Conservation (phyloP, 1,140 invertebrate genomes). For the Drosophila guanche region DNA sequence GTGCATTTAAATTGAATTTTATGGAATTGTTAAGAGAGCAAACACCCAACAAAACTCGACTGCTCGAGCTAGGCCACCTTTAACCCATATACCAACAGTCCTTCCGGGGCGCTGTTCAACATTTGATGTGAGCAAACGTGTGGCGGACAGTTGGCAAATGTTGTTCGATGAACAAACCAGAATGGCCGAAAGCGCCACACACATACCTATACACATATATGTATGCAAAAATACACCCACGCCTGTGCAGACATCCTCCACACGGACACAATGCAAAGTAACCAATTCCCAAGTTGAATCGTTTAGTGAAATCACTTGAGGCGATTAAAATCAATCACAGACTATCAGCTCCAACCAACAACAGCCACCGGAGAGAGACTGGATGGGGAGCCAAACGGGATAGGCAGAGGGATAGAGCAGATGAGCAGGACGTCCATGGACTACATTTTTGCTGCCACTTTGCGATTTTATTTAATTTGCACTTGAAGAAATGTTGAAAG, state of each 20-base stretch:
- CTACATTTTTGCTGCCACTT: constrained; percentile 60
- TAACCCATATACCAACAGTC: too few relatives aligned
- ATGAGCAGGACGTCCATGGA: constrained; percentile 24
- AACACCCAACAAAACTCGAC: constrained; percentile 1
- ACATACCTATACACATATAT: constrained; percentile 1
- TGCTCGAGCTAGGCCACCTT: too few relatives aligned
- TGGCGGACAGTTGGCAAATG: constrained; percentile 53
- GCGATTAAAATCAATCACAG: constrained; percentile 82
- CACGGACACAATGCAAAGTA: constrained; percentile 69
- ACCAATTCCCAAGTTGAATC: constrained; percentile 77
- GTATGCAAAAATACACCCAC: neutral
- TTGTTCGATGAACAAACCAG: constrained; percentile 19
- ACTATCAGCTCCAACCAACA: constrained; percentile 60
- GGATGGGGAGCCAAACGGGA: constrained; percentile 2
- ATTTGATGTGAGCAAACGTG: constrained; percentile 40
- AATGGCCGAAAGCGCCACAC: constrained; percentile 60
- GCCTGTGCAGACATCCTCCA: neutral
- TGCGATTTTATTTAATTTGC: constrained; percentile 79
- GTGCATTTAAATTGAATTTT: constrained; percentile 50
- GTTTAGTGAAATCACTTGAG: constrained; percentile 81
- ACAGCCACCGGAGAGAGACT: constrained; percentile 25
- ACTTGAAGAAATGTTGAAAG: constrained; percentile 63
- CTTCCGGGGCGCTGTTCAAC: neutral
- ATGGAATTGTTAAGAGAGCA: constrained; percentile 29
- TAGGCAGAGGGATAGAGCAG: constrained; percentile 10